Conservation (phyloP, 2,113 vertebrate genomes). For the Acanthisitta chloris region DNA sequence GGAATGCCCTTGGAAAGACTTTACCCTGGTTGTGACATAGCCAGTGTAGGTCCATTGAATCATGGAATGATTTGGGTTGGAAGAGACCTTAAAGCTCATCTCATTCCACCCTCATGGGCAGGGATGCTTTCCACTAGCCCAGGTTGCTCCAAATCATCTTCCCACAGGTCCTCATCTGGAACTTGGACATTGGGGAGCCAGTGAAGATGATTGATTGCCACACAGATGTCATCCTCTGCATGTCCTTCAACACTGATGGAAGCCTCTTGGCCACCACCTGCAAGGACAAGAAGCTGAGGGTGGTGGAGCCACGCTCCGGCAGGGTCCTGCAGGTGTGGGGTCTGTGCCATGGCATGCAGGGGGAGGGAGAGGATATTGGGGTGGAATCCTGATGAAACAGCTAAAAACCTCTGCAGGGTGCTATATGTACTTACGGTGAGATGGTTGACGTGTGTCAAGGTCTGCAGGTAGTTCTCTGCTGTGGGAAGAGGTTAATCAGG, state of each 20-base stretch:
- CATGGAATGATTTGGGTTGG: too few relatives aligned
- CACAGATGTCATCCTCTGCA: conserved; percentile 91
- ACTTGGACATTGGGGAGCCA: conserved; percentile 91
- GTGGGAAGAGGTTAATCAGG: background rate
- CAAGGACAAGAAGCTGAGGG: conserved; percentile 92
- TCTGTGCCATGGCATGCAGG: fast-evolving
- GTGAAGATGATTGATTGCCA: conserved; percentile 99
- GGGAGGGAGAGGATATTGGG: fast-evolving
- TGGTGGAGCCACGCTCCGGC: conserved; percentile 93
- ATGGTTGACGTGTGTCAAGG: fast-evolving
- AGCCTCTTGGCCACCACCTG: conserved; percentile 94
- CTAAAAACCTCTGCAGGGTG: fast-evolving
- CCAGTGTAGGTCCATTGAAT: too few relatives aligned
- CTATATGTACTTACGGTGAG: fast-evolving
- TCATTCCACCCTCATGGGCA: too few relatives aligned
- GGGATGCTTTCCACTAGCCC: fast-evolving
- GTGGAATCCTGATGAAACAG: fast-evolving
- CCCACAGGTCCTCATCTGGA: conserved; percentile 94
- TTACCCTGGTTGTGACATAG: background rate
- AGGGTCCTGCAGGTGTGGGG: conserved; percentile 86
- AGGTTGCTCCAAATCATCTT: fast-evolving
- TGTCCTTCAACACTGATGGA: conserved; percentile 96
- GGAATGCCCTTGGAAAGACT: fast-evolving
- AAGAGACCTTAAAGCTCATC: background rate
- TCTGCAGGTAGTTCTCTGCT: fast-evolving